Conservation (phyloP, 2,113 vertebrate species). For the sheep (Ovis aries) region DNA sequence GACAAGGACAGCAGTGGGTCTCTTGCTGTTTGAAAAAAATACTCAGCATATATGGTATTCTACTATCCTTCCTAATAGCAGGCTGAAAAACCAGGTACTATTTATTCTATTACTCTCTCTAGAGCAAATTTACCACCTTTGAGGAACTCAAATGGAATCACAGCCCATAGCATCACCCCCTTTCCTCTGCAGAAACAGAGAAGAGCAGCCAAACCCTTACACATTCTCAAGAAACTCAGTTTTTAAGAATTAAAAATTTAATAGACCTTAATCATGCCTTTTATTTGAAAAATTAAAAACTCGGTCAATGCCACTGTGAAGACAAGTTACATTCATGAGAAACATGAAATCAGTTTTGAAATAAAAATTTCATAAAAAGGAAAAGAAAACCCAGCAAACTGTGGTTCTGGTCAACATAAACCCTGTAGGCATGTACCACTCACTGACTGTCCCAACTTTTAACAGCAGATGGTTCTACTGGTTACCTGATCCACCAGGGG, state of each 20-base stretch:
- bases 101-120: not conserved
- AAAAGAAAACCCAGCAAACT: not conserved
- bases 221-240: not conserved
- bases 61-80: not conserved
- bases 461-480: too few species aligned
- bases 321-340: not conserved
- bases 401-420: not conserved
- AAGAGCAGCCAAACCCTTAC: not conserved
- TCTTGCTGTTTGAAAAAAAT: not conserved
- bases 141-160: not conserved
- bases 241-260: not conserved
- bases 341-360: not conserved
- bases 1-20: not conserved
- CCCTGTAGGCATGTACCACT: fast-evolving
- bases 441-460: not conserved
- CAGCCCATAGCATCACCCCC: not conserved
- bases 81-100: not conserved
- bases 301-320: not conserved
- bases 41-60: not conserved
- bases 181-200: not conserved
- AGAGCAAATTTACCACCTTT: not conserved
- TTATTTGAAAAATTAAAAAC: not conserved
- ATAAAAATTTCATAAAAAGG: not conserved
- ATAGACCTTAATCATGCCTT: not conserved
- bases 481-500: constrained; percentile 94